Conservation (phyloP, 2,797 vertebrate genomes). For the Brotula barbata region DNA sequence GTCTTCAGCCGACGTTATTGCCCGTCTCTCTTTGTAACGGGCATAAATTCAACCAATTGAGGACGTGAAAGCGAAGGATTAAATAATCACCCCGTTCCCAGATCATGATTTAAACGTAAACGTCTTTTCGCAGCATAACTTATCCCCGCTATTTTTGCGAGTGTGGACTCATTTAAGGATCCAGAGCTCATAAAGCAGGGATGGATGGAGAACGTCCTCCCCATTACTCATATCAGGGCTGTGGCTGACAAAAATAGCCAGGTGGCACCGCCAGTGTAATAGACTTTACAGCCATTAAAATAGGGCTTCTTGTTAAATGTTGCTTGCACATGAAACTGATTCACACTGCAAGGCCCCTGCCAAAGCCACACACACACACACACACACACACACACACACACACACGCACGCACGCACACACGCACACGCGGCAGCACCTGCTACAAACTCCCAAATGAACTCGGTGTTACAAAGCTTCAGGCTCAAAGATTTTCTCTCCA, state of each 20-base stretch:
- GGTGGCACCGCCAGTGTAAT: slow-evolving; percentile 49
- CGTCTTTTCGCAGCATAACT: slow-evolving; percentile 33
- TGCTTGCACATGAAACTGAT: slow-evolving; percentile 45
- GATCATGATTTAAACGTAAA: slow-evolving; percentile 52
- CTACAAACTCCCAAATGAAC: slow-evolving; percentile 29
- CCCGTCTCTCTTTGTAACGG: slow-evolving; percentile 28
- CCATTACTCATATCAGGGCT: slow-evolving; percentile 47
- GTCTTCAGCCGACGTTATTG: slow-evolving; percentile 47
- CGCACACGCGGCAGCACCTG: slow-evolving; percentile 19
- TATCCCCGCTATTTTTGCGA: slow-evolving; percentile 28
- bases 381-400: slow-evolving; percentile 24
- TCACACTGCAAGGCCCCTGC: slow-evolving; percentile 22
- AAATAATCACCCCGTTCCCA: slow-evolving; percentile 43
- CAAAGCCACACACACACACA: slow-evolving; percentile 38
- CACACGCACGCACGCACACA: background rate
- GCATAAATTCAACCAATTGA: slow-evolving; percentile 46
- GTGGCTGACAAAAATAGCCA: slow-evolving; percentile 57
- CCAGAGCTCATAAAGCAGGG: slow-evolving; percentile 50
- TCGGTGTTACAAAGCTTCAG: slow-evolving; percentile 26
- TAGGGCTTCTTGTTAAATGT: slow-evolving; percentile 56
- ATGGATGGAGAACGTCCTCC: slow-evolving; percentile 41
- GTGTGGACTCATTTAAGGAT: slow-evolving; percentile 44
- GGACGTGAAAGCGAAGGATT: slow-evolving; percentile 49
- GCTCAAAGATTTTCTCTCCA: slow-evolving; percentile 17
- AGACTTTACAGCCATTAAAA: slow-evolving; percentile 57